Percentiles rank a stretch among this genome's conserved stretches.
phyloP scores from a whole-genome alignment of 2,888 invertebrate genomes.

The Tipula lateralis region DNA sequence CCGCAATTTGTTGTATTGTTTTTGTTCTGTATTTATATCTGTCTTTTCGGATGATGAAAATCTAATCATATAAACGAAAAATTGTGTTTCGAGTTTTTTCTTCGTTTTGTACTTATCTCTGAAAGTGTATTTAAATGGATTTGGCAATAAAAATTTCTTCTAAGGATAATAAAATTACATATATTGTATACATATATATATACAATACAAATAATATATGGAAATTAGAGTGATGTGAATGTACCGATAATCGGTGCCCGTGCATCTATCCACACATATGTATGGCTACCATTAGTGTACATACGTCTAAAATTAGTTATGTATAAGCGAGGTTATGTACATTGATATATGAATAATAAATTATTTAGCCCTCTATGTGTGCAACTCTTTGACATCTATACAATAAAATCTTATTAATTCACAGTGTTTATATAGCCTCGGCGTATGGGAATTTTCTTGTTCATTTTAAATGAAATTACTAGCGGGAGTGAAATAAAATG shows the following conservation, averaged over 20 bases:
- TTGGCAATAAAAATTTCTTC: not conserved
- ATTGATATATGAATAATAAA: not conserved
- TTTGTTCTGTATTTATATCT: not conserved
- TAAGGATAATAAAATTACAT: slow-evolving; percentile 3
- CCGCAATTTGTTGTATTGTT: not conserved
- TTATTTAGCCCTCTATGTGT: not conserved
- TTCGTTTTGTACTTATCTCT: slow-evolving; percentile 21
- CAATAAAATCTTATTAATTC: slow-evolving; percentile 1
- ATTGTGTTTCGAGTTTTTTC: not conserved
- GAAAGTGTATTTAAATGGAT: slow-evolving; percentile 25
- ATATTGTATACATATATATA: not conserved
- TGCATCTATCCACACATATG: not conserved
- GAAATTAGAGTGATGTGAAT: not conserved
- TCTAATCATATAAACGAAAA: slow-evolving; percentile 30
- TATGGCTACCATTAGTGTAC: not conserved
- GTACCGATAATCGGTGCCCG: not conserved
- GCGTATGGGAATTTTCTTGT: not conserved
- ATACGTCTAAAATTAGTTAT: not conserved
- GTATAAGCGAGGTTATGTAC: not conserved
- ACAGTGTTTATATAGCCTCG: not conserved
- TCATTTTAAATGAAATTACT: not conserved
- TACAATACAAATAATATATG: too few species aligned
- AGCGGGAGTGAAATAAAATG: slow-evolving; percentile 24
- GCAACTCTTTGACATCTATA: slow-evolving; percentile 7
- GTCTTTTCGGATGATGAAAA: slow-evolving; percentile 20